Base-by-base conservation (phyloP, 2,113 vertebrate species). In the Myocastor coypus region DNA sequence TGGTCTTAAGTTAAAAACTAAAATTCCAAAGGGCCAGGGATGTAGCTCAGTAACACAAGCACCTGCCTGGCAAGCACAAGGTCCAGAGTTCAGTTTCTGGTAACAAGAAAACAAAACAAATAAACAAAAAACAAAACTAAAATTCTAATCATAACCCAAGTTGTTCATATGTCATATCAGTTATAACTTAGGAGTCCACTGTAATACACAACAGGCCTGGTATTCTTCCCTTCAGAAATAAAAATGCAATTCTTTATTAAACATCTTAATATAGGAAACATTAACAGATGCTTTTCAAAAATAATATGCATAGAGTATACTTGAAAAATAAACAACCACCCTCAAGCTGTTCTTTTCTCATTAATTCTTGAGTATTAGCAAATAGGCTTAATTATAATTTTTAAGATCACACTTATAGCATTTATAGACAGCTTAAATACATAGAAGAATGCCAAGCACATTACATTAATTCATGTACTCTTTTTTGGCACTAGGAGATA, bases 191-290 rank as follows among this genome's bases (percentile, higher is more conserved):
- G n/a, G 68, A 34, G 68, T 37, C 68, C 68, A 69, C 68, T 68
- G 16, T 19, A 32, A 19, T 32, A 91, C 30, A 68, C 26, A 94
- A 87, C 83, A 84, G n/a, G 0, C 8, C 42, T 55, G 42, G 28
- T 77, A 77, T 82, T 86, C n/a, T 88, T 97, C 16, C n/a, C 89
- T 89, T 85, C 75, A 86, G 71, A 95, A 89, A 92, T 61, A 81
- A 75, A 96, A 94, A 84, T 81, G 78, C 24, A 80, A 73, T 9
- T 26, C 32, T 86, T 83, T 90, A 92, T 86, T 90, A 52, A 80
- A 86, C 12, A 78, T 32, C 14, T 86, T 89, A 85, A 71, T 5
- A 71, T 83, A 94, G 24, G 66, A 46, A 86, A 75, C 50, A 92
- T 66, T 55, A 87, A 59, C 46, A 93, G 82, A 87, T 63, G 64